These are phyloP conservation scores for Hybos culiciformis DNA, from an alignment of 2,888 invertebrate genomes.

Conservation along the genomic window DNA sequence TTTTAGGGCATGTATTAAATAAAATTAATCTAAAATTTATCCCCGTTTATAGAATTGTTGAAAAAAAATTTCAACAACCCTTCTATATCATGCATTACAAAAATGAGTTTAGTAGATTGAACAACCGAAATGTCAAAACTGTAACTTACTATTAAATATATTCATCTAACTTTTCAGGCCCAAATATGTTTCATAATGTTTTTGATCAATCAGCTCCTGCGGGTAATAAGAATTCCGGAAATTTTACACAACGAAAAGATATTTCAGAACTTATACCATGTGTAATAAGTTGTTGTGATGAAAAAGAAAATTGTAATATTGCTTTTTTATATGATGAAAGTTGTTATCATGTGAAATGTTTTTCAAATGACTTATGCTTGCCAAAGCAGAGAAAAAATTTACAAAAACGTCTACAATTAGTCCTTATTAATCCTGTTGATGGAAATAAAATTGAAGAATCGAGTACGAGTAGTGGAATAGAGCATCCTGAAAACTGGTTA, in stretches of 20 bases:
- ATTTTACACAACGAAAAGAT: slow-evolving; percentile 41
- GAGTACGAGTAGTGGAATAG: slow-evolving; percentile 9
- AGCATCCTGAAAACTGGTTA: slow-evolving; percentile 23
- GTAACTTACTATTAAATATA: slow-evolving; percentile 12
- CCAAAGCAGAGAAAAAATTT: slow-evolving; percentile 49
- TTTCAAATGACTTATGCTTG: slow-evolving; percentile 54
- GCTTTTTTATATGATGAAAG: slow-evolving; percentile 61
- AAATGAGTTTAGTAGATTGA: too few relatives aligned
- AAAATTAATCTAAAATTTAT: too few relatives aligned
- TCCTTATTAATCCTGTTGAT: slow-evolving; percentile 58
- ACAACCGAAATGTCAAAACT: slow-evolving; percentile 9
- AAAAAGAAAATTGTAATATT: slow-evolving; percentile 50
- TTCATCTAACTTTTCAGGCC: slow-evolving; percentile 23
- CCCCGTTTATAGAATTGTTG: too few relatives aligned
- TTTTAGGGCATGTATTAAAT: too few relatives aligned
- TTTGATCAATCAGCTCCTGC: slow-evolving; percentile 33
- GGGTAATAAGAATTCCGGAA: slow-evolving; percentile 44
- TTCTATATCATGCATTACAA: too few relatives aligned
- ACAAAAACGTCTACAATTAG: slow-evolving; percentile 55
- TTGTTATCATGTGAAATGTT: slow-evolving; percentile 66
- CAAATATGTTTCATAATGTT: slow-evolving; percentile 30
- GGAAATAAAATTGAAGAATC: slow-evolving; percentile 26
- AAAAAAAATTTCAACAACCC: too few relatives aligned
- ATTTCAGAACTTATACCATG: slow-evolving; percentile 50
- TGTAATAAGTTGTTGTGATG: slow-evolving; percentile 46